phyloP scores from a whole-genome alignment of 2,888 invertebrate species.

The Palloptera scutellata region DNA sequence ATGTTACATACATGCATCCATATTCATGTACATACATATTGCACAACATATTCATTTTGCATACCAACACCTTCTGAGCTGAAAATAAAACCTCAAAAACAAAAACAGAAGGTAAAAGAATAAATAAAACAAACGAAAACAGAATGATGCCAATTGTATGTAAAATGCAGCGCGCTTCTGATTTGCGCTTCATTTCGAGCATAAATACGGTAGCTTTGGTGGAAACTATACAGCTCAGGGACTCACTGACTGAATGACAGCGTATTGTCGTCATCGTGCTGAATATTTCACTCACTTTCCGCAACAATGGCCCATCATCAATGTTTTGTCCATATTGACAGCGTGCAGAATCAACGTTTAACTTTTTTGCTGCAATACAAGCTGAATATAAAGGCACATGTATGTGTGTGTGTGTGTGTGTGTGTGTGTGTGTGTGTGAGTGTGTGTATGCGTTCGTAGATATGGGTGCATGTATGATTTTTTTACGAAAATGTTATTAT shows the following conservation, averaged over 20 bases:
- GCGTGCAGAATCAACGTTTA: not conserved
- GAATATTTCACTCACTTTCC: not conserved
- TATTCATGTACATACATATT: conserved; percentile 1
- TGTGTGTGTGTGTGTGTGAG: conserved; percentile 22
- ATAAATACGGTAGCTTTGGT: too few relatives aligned
- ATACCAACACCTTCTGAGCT: conserved; percentile 18
- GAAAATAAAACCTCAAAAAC: not conserved
- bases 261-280: too few relatives aligned
- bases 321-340: not conserved
- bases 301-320: conserved; percentile 18
- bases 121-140: not conserved
- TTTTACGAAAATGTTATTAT: conserved; percentile 33
- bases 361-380: conserved; percentile 21
- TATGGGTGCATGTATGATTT: not conserved
- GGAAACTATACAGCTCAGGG: too few relatives aligned
- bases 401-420: conserved; percentile 20
- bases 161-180: not conserved
- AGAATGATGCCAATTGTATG: not conserved
- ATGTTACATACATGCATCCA: too few relatives aligned
- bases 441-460: conserved; percentile 18
- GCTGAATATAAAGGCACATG: conserved; percentile 26
- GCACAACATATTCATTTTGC: not conserved
- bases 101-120: too few relatives aligned
- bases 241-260: too few relatives aligned
- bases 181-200: too few relatives aligned